Evolutionary conservation across 2,113 vertebrate genomes (phyloP).

Genomic region (Corydoras maculifer): DNA sequence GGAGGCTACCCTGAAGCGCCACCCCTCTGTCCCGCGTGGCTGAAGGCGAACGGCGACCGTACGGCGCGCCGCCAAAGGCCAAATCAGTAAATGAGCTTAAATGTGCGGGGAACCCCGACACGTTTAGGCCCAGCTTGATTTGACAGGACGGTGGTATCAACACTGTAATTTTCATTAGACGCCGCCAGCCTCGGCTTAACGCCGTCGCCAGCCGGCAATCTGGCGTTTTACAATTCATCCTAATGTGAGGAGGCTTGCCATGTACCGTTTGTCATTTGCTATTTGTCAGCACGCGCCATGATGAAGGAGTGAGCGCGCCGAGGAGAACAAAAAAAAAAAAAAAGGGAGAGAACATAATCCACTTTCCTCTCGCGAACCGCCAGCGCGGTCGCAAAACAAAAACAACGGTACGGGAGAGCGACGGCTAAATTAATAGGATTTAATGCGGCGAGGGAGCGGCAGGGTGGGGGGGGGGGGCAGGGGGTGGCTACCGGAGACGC

Average conservation of each 20-base stretch:
- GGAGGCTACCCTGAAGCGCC: slow-evolving; percentile 6
- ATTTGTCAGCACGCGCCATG: slow-evolving; percentile 18
- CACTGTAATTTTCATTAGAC: slow-evolving; percentile 50
- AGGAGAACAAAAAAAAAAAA: slow-evolving; percentile 1
- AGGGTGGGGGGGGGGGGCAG: slow-evolving; percentile 18
- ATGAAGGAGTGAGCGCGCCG: slow-evolving; percentile 21
- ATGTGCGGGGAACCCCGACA: slow-evolving; percentile 24
- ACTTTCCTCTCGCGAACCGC: slow-evolving; percentile 38
- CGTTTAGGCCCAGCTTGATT: slow-evolving; percentile 30
- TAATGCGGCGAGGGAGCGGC: slow-evolving; percentile 31
- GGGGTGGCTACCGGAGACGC: slow-evolving; percentile 26
- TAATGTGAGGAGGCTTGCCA: slow-evolving; percentile 19
- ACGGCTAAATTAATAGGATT: slow-evolving; percentile 49
- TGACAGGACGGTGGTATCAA: slow-evolving; percentile 38
- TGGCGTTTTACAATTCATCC: slow-evolving; percentile 34
- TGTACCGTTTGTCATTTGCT: slow-evolving; percentile 23
- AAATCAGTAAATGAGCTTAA: slow-evolving; percentile 38
- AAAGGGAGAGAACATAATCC: slow-evolving; percentile 31
- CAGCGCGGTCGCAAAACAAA: slow-evolving; percentile 42
- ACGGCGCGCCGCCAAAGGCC: neutral
- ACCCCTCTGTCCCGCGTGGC: neutral
- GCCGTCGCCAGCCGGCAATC: slow-evolving; percentile 28
- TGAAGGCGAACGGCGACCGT: slow-evolving; percentile 9
- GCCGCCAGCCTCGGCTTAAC: slow-evolving; percentile 25
- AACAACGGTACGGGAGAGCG: slow-evolving; percentile 40